Evolutionary conservation across 2,888 invertebrate genomes (phyloP), one percentile per base, ranked within the genome.

Genomic region (Alloscopus bannaensis): DNA sequence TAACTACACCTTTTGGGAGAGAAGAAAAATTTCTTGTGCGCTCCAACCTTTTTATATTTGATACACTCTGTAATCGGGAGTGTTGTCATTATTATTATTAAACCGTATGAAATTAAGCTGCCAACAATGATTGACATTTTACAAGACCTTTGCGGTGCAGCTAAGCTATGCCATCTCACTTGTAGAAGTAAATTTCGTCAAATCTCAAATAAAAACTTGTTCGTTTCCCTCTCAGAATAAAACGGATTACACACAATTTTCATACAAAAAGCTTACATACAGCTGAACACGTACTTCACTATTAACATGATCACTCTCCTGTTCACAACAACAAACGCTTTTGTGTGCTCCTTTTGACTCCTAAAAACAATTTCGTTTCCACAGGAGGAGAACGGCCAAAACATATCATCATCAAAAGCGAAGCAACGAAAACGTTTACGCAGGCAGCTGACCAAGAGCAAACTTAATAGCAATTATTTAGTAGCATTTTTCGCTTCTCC

Each of bases 51-150:
- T n/a, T n/a, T n/a, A n/a, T n/a, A n/a, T n/a, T n/a, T n/a, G n/a
- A n/a, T n/a, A n/a, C n/a, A n/a, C n/a, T n/a, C n/a, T n/a, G n/a
- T n/a, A n/a, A n/a, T n/a, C n/a, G n/a, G n/a, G n/a, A 22, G 16
- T 65, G 75, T 66, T 75, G 75, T 75, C 66, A 75, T 72, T 47
- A 60, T 60, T 72, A 66, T 73, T 75, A 75, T 75, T 75, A 68
- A 76, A 76, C 68, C 69, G 70, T 75, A 79, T 76, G 75, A 81
- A 81, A 83, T 83, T 83, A 83, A 81, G 79, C 83, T 83, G 83
- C 83, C 83, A 83, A 81, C 79, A 57, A 70, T 83, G 83, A 83
- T 83, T 83, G 83, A 83, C 83, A 83, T 70, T 81, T 83, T 83
- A 83, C 83, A 83, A 71, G 81, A 71, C 81, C 65, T 76, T 76